Evolutionary conservation across 2,113 vertebrate species (phyloP), one percentile per base, ranked within the genome.

Genomic region (Vanacampus margaritifer): DNA sequence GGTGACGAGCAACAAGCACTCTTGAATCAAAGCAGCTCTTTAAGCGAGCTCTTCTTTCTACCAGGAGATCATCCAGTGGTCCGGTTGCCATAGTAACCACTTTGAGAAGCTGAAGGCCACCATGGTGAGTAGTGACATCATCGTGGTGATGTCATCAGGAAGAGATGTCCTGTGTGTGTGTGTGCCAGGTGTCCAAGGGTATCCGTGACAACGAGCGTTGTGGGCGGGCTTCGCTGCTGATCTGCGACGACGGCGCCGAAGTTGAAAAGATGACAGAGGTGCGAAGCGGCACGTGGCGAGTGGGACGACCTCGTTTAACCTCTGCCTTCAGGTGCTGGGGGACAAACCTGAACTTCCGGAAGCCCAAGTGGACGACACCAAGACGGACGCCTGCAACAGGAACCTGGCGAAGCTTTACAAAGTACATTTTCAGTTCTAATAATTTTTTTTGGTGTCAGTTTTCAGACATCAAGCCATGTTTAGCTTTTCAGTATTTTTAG

Each of bases 41-140:
- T n/a, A n/a, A n/a, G n/a, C n/a, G n/a, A n/a, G n/a, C n/a, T n/a
- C n/a, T n/a, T n/a, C 64, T 1, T 72, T 1, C 23, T 64, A 32
- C 8, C 86, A 96, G 94, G 81, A 94, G 45, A 93, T 96, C 71
- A 89, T 90, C 54, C 94, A 95, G 19, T 95, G 95, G 95, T 95
- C 93, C 3, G 95, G 95, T 64, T 88, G 84, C 19, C 26, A 73
- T 1, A 91, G 92, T 85, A 96, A 94, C 83, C 71, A 46, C 0
- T 93, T 89, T 13, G 94, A 96, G 36, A 90, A 68, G 74, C 87
- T 96, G 56, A 96, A 94, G 88, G 93, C 94, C 69, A 93, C 91
- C 0, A 72, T 87, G 65, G 81, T 86, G 36, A 75, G 84, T 75
- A 10, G 1, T 62, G 51, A 62, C 24, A 57, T 60, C 37, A 45